Conservation (phyloP, 2,888 invertebrate genomes). For the Phasia obesa region DNA sequence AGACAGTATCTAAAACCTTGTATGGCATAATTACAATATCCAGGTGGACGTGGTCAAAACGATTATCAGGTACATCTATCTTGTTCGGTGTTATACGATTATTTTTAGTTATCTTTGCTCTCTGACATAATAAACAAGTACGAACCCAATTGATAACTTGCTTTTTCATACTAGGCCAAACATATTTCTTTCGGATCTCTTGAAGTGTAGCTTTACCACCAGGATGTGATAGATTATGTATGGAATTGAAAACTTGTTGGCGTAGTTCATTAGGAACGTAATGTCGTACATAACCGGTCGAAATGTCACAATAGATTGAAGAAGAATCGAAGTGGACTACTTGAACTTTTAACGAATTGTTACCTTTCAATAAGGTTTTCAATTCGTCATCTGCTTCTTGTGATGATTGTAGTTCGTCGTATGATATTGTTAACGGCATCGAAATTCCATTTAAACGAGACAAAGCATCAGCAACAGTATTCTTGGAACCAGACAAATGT, state of each 20-base stretch:
- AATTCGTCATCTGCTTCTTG: conserved; percentile 49
- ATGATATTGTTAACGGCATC: conserved; percentile 21
- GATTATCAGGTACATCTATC: conserved; percentile 41
- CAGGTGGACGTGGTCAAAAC: conserved; percentile 80
- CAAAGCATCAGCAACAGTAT: conserved; percentile 63
- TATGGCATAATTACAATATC: conserved; percentile 73
- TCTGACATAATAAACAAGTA: conserved; percentile 49
- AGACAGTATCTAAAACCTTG: conserved; percentile 25
- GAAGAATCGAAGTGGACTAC: conserved; percentile 32
- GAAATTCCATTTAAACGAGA: conserved; percentile 71
- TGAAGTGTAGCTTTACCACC: conserved; percentile 18
- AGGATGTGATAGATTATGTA: conserved; percentile 11
- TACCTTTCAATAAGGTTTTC: conserved; percentile 29
- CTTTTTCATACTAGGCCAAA: conserved; percentile 21
- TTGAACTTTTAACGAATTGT: conserved; percentile 46
- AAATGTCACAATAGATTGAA: conserved; percentile 34
- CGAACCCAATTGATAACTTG: conserved; percentile 34
- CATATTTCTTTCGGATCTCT: conserved; percentile 11
- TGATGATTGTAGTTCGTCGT: conserved; percentile 23
- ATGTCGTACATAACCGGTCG: conserved; percentile 34
- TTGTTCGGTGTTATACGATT: conserved; percentile 23
- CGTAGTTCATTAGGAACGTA: conserved; percentile 4
- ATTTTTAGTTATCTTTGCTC: conserved; percentile 25
- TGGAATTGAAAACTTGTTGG: conserved; percentile 6
- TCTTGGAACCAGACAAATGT: conserved; percentile 65